Evolutionary conservation across 2,797 vertebrate genomes (phyloP).

Genomic region (Arnoldichthys spilopterus): DNA sequence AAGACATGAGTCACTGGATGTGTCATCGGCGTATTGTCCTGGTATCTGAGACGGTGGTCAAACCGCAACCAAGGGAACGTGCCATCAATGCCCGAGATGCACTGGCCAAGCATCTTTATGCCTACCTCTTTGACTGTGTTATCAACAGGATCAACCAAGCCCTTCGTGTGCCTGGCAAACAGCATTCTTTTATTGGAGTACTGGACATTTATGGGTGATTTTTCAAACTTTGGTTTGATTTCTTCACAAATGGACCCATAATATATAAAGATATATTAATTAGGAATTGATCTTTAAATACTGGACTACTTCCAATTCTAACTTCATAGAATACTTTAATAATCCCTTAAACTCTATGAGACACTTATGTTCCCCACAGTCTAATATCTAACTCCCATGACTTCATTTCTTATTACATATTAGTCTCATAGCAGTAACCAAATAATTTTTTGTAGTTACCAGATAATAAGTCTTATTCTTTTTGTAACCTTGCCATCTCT

Average conservation of each 20-base stretch:
- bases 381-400: too few relatives aligned
- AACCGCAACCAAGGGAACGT: slow-evolving; percentile 84
- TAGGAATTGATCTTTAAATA: too few relatives aligned
- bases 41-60: slow-evolving; percentile 86
- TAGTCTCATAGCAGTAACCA: too few relatives aligned
- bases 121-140: slow-evolving; percentile 90
- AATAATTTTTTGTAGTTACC: too few relatives aligned
- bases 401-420: too few relatives aligned
- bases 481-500: neutral
- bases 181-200: slow-evolving; percentile 95
- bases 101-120: slow-evolving; percentile 94
- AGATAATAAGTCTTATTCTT: too few relatives aligned
- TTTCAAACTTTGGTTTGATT: neutral
- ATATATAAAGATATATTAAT: too few relatives aligned
- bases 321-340: too few relatives aligned
- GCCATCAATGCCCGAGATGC: slow-evolving; percentile 89
- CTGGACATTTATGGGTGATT: slow-evolving; percentile 97
- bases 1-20: slow-evolving; percentile 84
- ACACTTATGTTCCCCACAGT: too few relatives aligned
- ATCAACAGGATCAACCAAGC: slow-evolving; percentile 89
- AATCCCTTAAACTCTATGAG: too few relatives aligned
- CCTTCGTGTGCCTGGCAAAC: slow-evolving; percentile 86
- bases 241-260: neutral
- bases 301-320: too few relatives aligned
- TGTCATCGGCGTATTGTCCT: slow-evolving; percentile 89